A percentile compares a stretch with the other conserved stretches of the same genome.
phyloP scores from a whole-genome alignment of 2,888 invertebrate genomes.

The Drosophila anomelani region DNA sequence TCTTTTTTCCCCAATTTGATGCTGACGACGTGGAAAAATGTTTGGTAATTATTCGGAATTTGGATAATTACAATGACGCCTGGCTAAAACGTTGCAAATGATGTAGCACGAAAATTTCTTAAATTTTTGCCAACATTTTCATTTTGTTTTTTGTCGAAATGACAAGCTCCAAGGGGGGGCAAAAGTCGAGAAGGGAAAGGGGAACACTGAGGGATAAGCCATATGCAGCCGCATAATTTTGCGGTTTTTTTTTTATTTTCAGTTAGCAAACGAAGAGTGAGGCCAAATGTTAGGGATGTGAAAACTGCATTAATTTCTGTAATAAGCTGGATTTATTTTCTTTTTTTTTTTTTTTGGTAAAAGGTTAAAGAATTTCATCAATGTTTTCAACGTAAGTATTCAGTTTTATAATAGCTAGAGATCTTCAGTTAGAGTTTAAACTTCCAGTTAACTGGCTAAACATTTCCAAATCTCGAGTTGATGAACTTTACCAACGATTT shows the following conservation, averaged over 20 bases:
- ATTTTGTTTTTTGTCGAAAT: slow-evolving; percentile 35
- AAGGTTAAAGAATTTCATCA: background rate
- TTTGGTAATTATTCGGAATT: slow-evolving; percentile 71
- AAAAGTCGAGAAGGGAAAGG: too few species aligned
- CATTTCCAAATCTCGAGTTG: background rate
- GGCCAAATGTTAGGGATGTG: slow-evolving; percentile 11
- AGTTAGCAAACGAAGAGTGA: background rate
- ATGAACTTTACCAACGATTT: background rate
- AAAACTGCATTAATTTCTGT: background rate
- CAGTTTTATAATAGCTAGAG: background rate
- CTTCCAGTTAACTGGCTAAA: background rate
- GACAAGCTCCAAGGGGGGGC: slow-evolving; percentile 3
- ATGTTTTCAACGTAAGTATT: background rate
- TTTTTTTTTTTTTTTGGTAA: background rate
- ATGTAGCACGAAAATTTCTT: slow-evolving; percentile 45
- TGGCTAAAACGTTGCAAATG: slow-evolving; percentile 58
- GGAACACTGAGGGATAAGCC: background rate
- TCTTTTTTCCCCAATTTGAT: slow-evolving; percentile 35
- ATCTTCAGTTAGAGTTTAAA: background rate
- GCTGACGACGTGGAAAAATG: slow-evolving; percentile 72
- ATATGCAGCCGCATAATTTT: slow-evolving; percentile 57
- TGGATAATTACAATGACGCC: slow-evolving; percentile 67
- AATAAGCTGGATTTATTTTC: background rate
- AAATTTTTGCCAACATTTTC: slow-evolving; percentile 46
- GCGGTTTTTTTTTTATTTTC: slow-evolving; percentile 31